A percentile compares a stretch with the other conserved stretches of the same genome.
Conservation (phyloP, 2,888 invertebrate genomes). For the Apotomis capreana region DNA sequence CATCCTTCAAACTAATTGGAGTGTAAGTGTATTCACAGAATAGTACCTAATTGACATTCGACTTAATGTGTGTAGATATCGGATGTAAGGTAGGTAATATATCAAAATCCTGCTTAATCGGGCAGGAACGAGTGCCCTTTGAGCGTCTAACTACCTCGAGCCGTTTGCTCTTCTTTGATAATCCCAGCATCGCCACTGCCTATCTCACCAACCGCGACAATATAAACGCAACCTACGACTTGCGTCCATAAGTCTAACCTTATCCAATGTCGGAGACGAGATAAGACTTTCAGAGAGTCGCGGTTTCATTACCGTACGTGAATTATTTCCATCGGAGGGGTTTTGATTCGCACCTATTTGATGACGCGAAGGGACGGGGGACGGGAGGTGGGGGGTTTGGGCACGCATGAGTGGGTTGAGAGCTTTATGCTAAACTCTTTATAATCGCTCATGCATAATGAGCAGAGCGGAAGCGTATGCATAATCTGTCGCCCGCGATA, state of each 20-base stretch:
- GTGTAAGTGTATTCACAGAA: too few relatives aligned
- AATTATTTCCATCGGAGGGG: constrained; percentile 25
- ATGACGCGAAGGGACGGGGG: background rate
- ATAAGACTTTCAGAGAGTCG: background rate
- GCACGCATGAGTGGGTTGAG: constrained; percentile 30
- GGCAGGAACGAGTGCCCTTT: constrained; percentile 3
- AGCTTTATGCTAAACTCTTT: constrained; percentile 40
- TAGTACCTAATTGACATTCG: too few relatives aligned
- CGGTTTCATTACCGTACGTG: constrained; percentile 5
- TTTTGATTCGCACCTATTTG: constrained; percentile 27
- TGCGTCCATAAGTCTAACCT: background rate
- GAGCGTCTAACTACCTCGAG: constrained; percentile 4
- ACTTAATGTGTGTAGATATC: too few relatives aligned
- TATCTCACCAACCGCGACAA: background rate
- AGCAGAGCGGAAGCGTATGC: constrained; percentile 11
- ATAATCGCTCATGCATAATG: constrained; percentile 37
- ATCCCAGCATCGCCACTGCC: background rate
- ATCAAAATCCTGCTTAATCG: constrained; percentile 28
- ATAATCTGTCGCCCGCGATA: constrained; percentile 15
- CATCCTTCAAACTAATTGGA: too few relatives aligned
- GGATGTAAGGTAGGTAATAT: background rate
- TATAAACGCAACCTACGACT: background rate
- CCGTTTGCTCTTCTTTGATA: constrained; percentile 9
- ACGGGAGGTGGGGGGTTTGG: constrained; percentile 2
- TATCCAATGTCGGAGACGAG: background rate